Conservation (phyloP, 2,888 invertebrate species). For the Hirtodrosophila trivittata region DNA sequence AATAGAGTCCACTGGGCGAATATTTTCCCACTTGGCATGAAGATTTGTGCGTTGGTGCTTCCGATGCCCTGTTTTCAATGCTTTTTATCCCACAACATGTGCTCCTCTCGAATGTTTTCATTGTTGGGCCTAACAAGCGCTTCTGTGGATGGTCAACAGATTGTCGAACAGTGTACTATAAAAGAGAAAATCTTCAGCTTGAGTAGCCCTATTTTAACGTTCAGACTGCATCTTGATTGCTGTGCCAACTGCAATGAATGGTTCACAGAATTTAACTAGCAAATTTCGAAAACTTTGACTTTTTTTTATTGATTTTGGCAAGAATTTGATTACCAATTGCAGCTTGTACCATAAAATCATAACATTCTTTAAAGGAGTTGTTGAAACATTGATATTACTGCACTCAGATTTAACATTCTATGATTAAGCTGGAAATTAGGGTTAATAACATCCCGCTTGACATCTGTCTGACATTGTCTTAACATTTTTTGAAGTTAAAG, state of each 20-base stretch:
- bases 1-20: constrained; percentile 58
- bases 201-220: background rate
- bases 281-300: constrained; percentile 3
- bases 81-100: constrained; percentile 28
- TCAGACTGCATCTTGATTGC: constrained; percentile 47
- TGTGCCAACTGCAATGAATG: constrained; percentile 15
- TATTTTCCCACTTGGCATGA: constrained; percentile 37
- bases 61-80: constrained; percentile 17
- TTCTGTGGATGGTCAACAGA: constrained; percentile 31
- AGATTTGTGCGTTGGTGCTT: constrained; percentile 21
- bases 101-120: constrained; percentile 28
- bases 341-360: too few species aligned
- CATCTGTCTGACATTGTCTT: too few species aligned
- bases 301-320: too few species aligned
- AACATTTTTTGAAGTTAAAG: too few species aligned
- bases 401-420: too few species aligned
- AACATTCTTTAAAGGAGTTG: too few species aligned
- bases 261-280: constrained; percentile 3
- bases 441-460: too few species aligned
- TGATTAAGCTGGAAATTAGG: too few species aligned
- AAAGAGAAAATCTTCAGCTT: constrained; percentile 14
- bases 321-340: too few species aligned
- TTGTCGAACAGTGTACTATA: constrained; percentile 10
- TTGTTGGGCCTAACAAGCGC: constrained; percentile 51
- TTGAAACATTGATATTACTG: too few species aligned